Evolutionary conservation across 1,140 invertebrate genomes (phyloP).

Genomic region (Bombus polaris): DNA sequence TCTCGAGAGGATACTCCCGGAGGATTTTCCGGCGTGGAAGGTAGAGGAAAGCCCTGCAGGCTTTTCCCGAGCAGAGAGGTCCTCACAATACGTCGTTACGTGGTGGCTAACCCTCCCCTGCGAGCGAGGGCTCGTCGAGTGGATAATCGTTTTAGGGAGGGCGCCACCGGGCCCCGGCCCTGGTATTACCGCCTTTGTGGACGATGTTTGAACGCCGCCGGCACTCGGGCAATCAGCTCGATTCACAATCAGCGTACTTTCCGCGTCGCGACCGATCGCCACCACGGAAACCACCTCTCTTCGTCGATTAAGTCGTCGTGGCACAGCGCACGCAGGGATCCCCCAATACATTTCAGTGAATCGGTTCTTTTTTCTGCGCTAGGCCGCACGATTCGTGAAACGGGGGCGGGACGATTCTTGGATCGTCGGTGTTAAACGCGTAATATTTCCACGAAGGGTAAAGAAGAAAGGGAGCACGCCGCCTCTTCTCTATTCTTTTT

Average conservation of each 20-base stretch:
- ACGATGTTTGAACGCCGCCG: slow-evolving; percentile 79
- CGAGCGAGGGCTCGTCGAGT: slow-evolving; percentile 76
- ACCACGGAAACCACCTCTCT: slow-evolving; percentile 57
- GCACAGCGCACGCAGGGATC: not conserved
- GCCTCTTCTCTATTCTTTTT: not conserved
- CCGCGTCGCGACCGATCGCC: slow-evolving; percentile 61
- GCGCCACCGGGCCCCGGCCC: slow-evolving; percentile 63
- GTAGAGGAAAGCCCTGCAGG: slow-evolving; percentile 74
- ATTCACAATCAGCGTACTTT: slow-evolving; percentile 77
- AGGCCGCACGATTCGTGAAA: not conserved
- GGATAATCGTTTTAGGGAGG: slow-evolving; percentile 81
- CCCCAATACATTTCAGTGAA: slow-evolving; percentile 29
- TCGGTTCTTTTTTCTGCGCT: slow-evolving; percentile 1
- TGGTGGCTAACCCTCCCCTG: slow-evolving; percentile 73
- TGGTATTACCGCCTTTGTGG: slow-evolving; percentile 80
- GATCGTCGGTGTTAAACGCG: slow-evolving; percentile 28
- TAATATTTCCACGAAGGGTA: not conserved
- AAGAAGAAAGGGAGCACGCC: not conserved
- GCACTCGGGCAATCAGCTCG: slow-evolving; percentile 80
- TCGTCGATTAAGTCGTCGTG: slow-evolving; percentile 38
- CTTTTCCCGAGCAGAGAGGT: slow-evolving; percentile 75
- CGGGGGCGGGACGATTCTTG: slow-evolving; percentile 18
- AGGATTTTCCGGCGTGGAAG: slow-evolving; percentile 73
- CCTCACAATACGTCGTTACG: slow-evolving; percentile 81
- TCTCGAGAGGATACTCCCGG: slow-evolving; percentile 72